phyloP scores from a whole-genome alignment of 2,113 vertebrate genomes.

The Lonchura striata region DNA sequence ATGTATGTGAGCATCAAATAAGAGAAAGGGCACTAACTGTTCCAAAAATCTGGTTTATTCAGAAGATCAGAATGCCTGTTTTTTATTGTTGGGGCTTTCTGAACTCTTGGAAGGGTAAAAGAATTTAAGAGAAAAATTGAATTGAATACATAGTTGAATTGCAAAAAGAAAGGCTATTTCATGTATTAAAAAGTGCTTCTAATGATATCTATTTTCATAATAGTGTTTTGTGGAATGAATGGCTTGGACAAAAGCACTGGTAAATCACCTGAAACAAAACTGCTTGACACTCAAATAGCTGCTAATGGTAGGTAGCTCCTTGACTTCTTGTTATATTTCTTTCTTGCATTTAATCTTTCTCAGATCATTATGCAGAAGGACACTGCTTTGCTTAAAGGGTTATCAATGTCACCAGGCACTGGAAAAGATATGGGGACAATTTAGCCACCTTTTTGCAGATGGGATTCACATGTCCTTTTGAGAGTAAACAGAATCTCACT shows the following conservation, averaged over 20 bases:
- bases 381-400: conserved; percentile 6
- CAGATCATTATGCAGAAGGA: conserved; percentile 20
- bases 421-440: background rate
- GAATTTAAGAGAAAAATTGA: background rate
- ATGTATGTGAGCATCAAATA: background rate
- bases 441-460: background rate
- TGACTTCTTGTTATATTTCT: background rate
- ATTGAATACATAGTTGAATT: background rate
- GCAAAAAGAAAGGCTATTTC: background rate
- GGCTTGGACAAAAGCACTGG: background rate
- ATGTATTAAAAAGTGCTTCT: background rate
- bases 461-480: background rate
- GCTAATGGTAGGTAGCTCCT: conserved; percentile 7
- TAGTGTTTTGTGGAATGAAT: background rate
- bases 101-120: background rate
- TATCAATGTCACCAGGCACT: background rate
- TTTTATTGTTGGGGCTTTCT: background rate
- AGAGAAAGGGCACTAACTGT: background rate
- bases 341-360: conserved; percentile 2
- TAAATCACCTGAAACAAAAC: background rate
- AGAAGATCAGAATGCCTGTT: background rate
- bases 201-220: conserved; percentile 14
- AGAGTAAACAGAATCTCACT: background rate
- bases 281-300: background rate
- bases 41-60: background rate